Base-by-base conservation (phyloP, 2,888 invertebrate genomes). In the Elmis aenea region DNA sequence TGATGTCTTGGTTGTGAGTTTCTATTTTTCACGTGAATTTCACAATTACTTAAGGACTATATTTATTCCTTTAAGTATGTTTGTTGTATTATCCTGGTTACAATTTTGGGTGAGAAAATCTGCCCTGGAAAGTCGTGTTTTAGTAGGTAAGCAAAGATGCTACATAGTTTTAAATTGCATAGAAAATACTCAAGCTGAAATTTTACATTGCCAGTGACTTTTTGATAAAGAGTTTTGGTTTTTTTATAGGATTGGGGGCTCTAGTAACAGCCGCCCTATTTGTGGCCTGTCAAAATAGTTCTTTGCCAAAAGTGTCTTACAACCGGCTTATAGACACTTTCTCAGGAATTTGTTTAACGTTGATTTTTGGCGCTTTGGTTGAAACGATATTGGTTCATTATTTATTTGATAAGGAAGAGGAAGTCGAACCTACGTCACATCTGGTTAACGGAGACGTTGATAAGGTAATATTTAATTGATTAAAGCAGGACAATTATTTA, bases 41-140 rank as follows among this genome's bases (percentile, higher is more conserved):
- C 24, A 8, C 1, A 14, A 37, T 14, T 37, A 31, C 13, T 15
- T 36, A 4, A 15, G 16, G n/a, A 20, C 36, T 5, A 13, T 15
- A 4, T 37, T 15, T 21, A 12, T 41, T 2, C 41, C 41, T 9
- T 16, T 24, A 12, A 33, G 12, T 6, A 27, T 33, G 32, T 9
- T 41, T n/a, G 26, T 33, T 4, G 24, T 33, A 10, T 5, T 37
- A 8, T 41, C 41, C 9, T 37, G 41, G 41, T 15, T 37, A n/a
- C 28, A 32, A 4, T 41, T 41, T 13, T 41, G 36, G 36, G 9
- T 41, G 6, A 29, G 31, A 13, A 36, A 25, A 5, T 33, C 32
- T 8, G 6, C 15, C 2, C 10, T 41, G 10, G 21, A 27, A 2
- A 12, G 14, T n/a, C 40, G 40, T 2, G 15, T 41, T 11, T 25